Percentiles rank a stretch among this genome's conserved stretches.
Evolutionary conservation across 2,113 vertebrate genomes (phyloP).

Genomic region (Notechis scutatus): DNA sequence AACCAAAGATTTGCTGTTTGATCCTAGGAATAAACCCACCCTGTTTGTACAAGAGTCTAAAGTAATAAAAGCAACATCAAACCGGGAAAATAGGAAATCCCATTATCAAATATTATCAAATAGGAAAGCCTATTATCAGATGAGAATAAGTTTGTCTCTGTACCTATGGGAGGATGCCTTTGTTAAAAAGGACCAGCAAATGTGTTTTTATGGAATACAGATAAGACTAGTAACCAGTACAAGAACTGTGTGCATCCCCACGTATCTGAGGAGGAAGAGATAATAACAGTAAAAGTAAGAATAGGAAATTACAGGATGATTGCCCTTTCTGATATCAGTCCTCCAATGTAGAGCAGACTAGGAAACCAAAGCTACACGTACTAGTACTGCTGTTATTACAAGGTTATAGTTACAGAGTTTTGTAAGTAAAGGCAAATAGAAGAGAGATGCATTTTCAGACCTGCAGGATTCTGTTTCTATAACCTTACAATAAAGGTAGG

Average conservation of each 20-base stretch:
- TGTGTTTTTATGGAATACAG: neutral
- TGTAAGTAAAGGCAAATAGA: neutral
- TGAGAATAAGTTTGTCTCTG: conserved; percentile 9
- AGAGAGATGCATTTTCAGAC: neutral
- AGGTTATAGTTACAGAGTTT: neutral
- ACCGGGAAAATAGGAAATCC: conserved; percentile 14
- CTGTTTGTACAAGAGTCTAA: conserved; percentile 43
- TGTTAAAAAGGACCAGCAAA: conserved; percentile 43
- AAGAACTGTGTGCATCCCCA: neutral
- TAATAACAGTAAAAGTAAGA: neutral
- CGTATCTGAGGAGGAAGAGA: neutral
- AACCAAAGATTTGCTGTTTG: conserved; percentile 58
- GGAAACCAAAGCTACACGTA: neutral
- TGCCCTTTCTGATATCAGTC: neutral
- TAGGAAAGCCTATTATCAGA: conserved; percentile 4
- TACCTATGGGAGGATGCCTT: neutral
- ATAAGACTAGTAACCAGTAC: conserved; percentile 7
- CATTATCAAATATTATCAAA: conserved; percentile 39
- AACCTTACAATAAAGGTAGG: neutral
- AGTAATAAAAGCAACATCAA: conserved; percentile 2
- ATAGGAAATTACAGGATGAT: neutral
- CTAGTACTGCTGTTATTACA: neutral
- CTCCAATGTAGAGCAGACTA: neutral
- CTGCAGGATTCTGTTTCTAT: neutral
- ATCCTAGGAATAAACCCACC: conserved; percentile 42